Conservation (phyloP, 2,113 vertebrate species). For the Chionis minor region DNA sequence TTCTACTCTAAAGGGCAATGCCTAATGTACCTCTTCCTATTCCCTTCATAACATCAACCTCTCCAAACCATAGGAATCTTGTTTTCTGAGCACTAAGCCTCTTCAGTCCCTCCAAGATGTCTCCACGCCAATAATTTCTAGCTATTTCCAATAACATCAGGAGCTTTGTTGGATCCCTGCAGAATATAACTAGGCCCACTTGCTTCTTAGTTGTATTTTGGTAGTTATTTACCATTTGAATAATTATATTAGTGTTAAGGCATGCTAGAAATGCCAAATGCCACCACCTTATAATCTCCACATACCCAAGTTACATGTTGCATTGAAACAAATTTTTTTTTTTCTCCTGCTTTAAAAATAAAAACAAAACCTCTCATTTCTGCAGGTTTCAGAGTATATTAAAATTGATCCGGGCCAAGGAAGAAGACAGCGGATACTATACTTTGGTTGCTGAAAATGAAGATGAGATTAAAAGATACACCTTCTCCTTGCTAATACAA, state of each 20-base stretch:
- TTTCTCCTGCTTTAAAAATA: not conserved
- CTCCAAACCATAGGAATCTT: not conserved
- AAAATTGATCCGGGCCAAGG: conserved; percentile 92
- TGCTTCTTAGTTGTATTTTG: not conserved
- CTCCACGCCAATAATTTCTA: not conserved
- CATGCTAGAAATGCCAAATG: not conserved
- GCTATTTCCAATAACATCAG: not conserved
- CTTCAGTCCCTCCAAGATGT: not conserved
- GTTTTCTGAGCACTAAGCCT: not conserved
- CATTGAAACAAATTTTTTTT: not conserved
- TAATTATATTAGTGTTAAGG: not conserved
- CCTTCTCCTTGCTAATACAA: conserved; percentile 89
- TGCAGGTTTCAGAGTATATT: conserved; percentile 86
- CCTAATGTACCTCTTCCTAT: not conserved
- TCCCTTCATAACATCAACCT: not conserved
- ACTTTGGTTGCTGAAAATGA: conserved; percentile 87
- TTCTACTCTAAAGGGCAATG: not conserved
- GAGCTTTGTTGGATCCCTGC: not conserved
- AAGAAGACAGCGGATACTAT: conserved; percentile 94
- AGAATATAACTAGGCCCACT: not conserved
- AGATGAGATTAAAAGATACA: conserved; percentile 79
- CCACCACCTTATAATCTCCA: not conserved
- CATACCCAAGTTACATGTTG: not conserved
- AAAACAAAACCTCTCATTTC: not conserved
- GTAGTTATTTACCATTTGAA: not conserved